Base-by-base conservation (phyloP, 2,113 vertebrate species). In the Stigmatopora argus region DNA sequence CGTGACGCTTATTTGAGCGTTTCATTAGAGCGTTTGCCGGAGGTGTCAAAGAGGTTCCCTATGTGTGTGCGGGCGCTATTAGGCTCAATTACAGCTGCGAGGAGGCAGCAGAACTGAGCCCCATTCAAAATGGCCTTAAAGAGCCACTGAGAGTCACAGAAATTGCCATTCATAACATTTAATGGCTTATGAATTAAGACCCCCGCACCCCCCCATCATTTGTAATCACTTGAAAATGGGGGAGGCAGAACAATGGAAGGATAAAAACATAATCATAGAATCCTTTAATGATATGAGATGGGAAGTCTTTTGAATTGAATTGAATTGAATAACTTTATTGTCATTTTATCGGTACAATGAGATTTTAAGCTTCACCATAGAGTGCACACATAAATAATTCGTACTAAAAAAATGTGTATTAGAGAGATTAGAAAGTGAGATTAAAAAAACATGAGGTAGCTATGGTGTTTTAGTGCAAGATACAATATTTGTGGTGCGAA, bases 11-110 rank as follows among this genome's bases (percentile, higher is more conserved):
- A 83, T 92, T 92, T 90, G 92, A 93, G 92, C 86, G 82, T 92
- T 93, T 92, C 89, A 88, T 93, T 92, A 85, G 85, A 89, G 88
- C 85, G 88, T 83, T 85, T 89, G 71, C 57, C 83, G 77, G 85
- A 89, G 89, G 90, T 93, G 91, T 95, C 92, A 92, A 92, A 92
- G 90, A 92, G 85, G 92, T 93, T 92, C 89, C 88, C 91, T 91
- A 82, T 91, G 90, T 92, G 90, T 88, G 91, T 87, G 92, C 85
- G 88, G 89, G 80, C 72, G 90, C 90, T 93, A 94, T 95, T 94
- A 93, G 91, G 89, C 91, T 92, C 91, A 94, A 92, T 95, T 94
- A 93, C 85, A 83, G 87, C 91, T 93, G 92, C 90, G 91, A 94
- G 89, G 88, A 89, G 87, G 91, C 92, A 87, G 90, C 91, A 92